Base-by-base conservation (phyloP, 2,888 invertebrate species). In the Leucozona laternaria region DNA sequence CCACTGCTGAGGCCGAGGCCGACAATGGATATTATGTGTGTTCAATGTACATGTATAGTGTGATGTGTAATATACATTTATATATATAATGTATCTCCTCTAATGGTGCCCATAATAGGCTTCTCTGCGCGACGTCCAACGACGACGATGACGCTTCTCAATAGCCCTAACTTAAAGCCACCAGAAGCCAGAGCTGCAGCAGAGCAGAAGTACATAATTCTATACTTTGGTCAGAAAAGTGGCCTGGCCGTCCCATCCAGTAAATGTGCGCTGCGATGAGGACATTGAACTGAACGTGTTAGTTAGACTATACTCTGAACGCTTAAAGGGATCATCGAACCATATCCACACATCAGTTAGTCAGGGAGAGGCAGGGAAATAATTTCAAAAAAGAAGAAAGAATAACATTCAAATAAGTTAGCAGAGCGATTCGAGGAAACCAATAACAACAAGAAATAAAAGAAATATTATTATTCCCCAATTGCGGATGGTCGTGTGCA, bases 321-420 rank as follows among this genome's bases (percentile, higher is more conserved):
- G 70, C 68, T 73, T 77, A 79, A 76, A 84, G 83, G 79, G 87
- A 88, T 88, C 87, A 88, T 84, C 87, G 87, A 87, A 87, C 87
- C 87, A 83, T 83, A 77, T 79, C 87, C 60, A 58, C 58, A 72
- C 7, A 6, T 7, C 7, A 7, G 31, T n/a, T n/a, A n/a, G 7
- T 4, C 13, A 37, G 40, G 4, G 40, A 15, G 60, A 45, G 17
- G 58, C 34, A 57, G 55, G 64, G 20, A 20, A 75, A 31, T n/a
- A 31, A 43, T 50, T 22, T 48, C 17, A 60, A 64, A 31, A 62
- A 64, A 48, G 22, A 73, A 64, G n/a, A 62, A 64, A 48, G 34
- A 55, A 45, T 60, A 60, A 70, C 55, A 81, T 60, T 75, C 75
- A 81, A 78, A 80, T 85, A 85, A 62, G 71, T 81, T 72, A 81